Evolutionary conservation across 92 coral and sea anemone genomes (phyloP), one percentile per base, ranked within the genome.

Genomic region (Porites evermanni): DNA sequence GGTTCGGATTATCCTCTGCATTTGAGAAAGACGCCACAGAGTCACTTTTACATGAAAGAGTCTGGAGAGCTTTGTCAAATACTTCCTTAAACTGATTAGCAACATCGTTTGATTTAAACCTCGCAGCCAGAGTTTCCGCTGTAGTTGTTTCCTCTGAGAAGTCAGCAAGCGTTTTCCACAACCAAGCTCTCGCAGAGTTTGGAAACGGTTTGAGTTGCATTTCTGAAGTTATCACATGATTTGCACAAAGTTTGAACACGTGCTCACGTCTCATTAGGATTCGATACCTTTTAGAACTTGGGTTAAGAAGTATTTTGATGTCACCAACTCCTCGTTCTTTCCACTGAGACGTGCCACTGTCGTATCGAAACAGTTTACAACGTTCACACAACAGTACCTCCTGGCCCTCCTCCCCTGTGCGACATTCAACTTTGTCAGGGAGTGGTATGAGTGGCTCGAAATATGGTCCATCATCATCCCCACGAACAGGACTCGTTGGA

Each of bases 241-340:
- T 97, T 18, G 97, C 94, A 84, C 99, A 97, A 72, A 97, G 92
- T 80, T 97, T 97, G 24, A 95, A 89, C 18, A 97, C 90, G 75
- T 95, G 95, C 4, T 95, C 99, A 59, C 99, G 96, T 32, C 99
- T 89, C 99, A 97, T 97, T 47, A 97, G 81, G 20, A 97, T 70
- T 76, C 99, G 93, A 78, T 73, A 72, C 58, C 78, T 93, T 14
- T 87, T 90, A 78, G 98, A 89, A 65, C 78, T 82, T 21, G 91
- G 66, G 81, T 93, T 77, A 72, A 54, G 56, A 64, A 97, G 83
- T 60, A 97, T 92, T 85, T 97, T 97, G 63, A 95, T 83, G 12
- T 95, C 98, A 18, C 99, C 99, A 18, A 97, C 72, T 61, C 99
- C 99, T 75, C 99, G 93, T 61, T 97, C 99, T 74, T 97, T 97